Base-by-base conservation (phyloP, 2,113 vertebrate species). In the Lates calcarifer region DNA sequence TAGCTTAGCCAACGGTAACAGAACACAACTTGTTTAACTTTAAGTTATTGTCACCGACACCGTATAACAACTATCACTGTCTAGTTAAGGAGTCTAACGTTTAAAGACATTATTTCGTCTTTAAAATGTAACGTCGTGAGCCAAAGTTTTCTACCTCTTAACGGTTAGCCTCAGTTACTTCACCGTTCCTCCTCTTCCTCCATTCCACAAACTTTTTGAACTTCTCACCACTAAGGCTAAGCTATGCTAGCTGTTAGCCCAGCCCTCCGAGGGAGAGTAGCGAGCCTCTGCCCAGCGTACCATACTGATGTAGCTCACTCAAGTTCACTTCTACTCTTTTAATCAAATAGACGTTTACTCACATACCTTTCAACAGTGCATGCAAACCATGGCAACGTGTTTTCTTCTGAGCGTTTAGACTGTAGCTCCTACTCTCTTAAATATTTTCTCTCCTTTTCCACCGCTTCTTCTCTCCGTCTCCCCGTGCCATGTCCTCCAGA, bases 131-230 rank as follows among this genome's bases (percentile, higher is more conserved):
- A 17, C 53, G 24, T 17, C 1, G 1, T 0, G 13, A 24, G 24
- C 22, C 14, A 37, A 6, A 2, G 3, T n/a, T 18, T 60, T 28
- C 6, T 20, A 3, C n/a, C 43, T 60, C 28, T 35, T 13, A 4
- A 2, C 7, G 43, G 12, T 15, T 24, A 53, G 22, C 28, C 12
- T 4, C 4, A 2, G 39, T 56, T 18, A 24, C 69, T 74, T 82
- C 31, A 73, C 18, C 10, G 60, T 60, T 71, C 31, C 57, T 49
- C 41, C 13, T 74, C 80, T 83, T 82, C 66, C 79, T 81, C 74
- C 83, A 84, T 90, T 91, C 86, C 81, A 70, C 8, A 89, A 91
- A 94, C 83, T 93, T 95, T 94, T 91, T 80, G 74, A 93, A 90
- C 91, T 94, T 90, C 88, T 83, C 86, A 61, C 53, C 85, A 67